Base-by-base conservation (phyloP, 2,113 vertebrate species). In the Apeltes quadracus region DNA sequence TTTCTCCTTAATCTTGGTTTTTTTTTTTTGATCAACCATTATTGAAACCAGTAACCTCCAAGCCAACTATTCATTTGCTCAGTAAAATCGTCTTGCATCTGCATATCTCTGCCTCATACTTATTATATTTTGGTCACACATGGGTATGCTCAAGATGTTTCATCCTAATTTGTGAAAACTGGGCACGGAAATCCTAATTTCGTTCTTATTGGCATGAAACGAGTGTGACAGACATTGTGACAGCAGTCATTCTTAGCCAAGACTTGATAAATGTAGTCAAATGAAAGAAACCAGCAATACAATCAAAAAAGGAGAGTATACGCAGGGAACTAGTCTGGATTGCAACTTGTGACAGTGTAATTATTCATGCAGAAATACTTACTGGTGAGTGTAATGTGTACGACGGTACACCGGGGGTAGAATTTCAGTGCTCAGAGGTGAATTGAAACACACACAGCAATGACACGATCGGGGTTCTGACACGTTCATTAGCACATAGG, bases 401-500 rank as follows among this genome's bases (percentile, higher is more conserved):
- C 81, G 84, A 75, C 81, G 85, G 79, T 85, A 83, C 81, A 86
- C 79, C 86, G 70, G 83, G 79, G 83, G 78, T 84, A 79, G 80
- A 72, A 77, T 86, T 82, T 87, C 81, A 48, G 72, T 38, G 75
- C 84, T 87, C 80, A 82, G 87, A 91, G 90, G 87, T 89, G 88
- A 92, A 91, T 91, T 91, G 85, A 90, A 91, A 91, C 84, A 90
- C 90, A 88, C 81, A 85, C 86, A 76, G 89, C 84, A 87, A 88
- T 88, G 87, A 91, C 86, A 89, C 83, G 78, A 89, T 79, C 61
- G 82, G 83, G 87, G 76, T 84, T 83, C 88, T 89, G 88, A 89
- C 87, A 88, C 84, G 72, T 93, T 93, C 90, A 93, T 93, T 91
- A 93, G 87, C 89, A 91, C 87, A 90, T 87, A 90, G 89, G 89